Conservation (phyloP, 2,888 invertebrate species). For the Gymnocheta viridis region DNA sequence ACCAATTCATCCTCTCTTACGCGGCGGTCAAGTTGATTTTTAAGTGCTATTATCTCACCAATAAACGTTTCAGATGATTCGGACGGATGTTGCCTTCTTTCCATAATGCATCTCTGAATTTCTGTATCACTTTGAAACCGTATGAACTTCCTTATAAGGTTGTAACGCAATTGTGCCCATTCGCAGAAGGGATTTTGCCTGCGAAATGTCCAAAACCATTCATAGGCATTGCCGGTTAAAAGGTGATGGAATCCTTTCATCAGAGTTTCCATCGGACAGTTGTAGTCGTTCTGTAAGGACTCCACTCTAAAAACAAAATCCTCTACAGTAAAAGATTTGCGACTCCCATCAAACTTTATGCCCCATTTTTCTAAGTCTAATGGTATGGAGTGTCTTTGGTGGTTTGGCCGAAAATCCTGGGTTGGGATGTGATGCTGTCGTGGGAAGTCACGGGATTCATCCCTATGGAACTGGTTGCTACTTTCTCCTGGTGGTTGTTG, state of each 20-base stretch:
- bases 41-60: constrained; percentile 6
- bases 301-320: constrained; percentile 26
- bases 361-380: constrained; percentile 39
- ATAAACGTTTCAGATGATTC: constrained; percentile 10
- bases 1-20: constrained; percentile 27
- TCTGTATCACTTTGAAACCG: constrained; percentile 7
- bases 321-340: neutral
- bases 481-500: too few relatives aligned
- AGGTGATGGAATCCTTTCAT: constrained; percentile 42
- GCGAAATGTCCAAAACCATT: too few relatives aligned
- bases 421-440: neutral
- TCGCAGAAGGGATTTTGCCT: too few relatives aligned
- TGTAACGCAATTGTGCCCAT: constrained; percentile 6
- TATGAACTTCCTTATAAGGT: constrained; percentile 6
- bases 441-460: neutral
- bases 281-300: too few relatives aligned
- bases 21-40: neutral
- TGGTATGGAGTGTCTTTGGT: neutral
- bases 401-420: neutral
- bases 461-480: neutral
- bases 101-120: constrained; percentile 24
- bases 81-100: constrained; percentile 5
- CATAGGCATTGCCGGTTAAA: neutral
- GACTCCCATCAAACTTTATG: constrained; percentile 16
- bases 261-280: neutral